These are phyloP conservation scores for Rostratula benghalensis DNA, from an alignment of 2,113 vertebrate species.

Conservation along the genomic window DNA sequence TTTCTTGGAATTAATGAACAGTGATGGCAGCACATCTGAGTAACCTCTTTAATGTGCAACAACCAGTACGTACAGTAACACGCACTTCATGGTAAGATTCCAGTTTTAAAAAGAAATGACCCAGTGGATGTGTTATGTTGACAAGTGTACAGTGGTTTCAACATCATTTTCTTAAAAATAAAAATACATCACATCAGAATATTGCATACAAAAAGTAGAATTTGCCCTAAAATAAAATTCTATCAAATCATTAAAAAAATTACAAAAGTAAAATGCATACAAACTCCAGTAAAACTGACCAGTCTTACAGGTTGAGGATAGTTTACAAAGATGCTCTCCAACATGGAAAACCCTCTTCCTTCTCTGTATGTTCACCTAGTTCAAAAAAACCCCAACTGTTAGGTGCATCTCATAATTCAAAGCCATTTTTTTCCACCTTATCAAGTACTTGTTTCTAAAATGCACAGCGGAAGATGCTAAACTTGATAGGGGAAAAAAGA, in stretches of 20 bases:
- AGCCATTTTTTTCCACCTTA: not conserved
- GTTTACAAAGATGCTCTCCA: slow-evolving; percentile 33
- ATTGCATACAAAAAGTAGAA: slow-evolving; percentile 72
- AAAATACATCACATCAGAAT: slow-evolving; percentile 54
- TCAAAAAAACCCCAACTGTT: not conserved
- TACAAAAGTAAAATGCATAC: slow-evolving; percentile 74
- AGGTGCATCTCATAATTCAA: not conserved
- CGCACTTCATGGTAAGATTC: slow-evolving; percentile 44
- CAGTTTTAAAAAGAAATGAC: slow-evolving; percentile 55
- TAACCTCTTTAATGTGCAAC: slow-evolving; percentile 70
- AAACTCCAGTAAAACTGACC: slow-evolving; percentile 61
- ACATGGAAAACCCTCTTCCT: not conserved
- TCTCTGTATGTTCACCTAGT: not conserved
- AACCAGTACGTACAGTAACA: slow-evolving; percentile 54
- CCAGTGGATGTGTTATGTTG: slow-evolving; percentile 39
- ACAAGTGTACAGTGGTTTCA: slow-evolving; percentile 52
- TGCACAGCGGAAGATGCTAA: not conserved
- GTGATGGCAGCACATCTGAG: not conserved
- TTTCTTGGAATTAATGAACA: not conserved
- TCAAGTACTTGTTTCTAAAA: not conserved
- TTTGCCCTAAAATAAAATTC: slow-evolving; percentile 73
- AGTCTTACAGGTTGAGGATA: slow-evolving; percentile 36
- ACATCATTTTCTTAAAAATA: slow-evolving; percentile 65
- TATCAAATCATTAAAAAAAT: slow-evolving; percentile 67
- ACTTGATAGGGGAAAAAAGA: not conserved